phyloP scores from a whole-genome alignment of 2,888 invertebrate genomes.

The Tetheella fluctuosa region DNA sequence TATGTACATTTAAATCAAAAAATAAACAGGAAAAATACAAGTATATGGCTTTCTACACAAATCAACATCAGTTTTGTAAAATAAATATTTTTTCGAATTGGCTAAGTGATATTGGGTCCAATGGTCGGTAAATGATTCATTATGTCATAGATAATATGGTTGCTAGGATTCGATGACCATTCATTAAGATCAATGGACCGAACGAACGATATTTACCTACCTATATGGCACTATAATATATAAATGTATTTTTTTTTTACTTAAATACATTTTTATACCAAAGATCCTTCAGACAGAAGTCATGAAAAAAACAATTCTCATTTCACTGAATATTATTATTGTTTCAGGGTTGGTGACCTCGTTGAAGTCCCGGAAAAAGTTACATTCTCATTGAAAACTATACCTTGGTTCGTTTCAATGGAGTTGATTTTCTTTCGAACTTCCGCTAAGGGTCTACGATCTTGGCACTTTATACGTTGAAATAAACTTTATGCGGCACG shows the following conservation, averaged over 20 bases:
- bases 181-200: neutral
- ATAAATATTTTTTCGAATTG: neutral
- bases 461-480: neutral
- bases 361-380: conserved; percentile 24
- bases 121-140: neutral
- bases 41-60: too few relatives aligned
- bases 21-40: too few relatives aligned
- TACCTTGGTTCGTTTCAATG: conserved; percentile 14
- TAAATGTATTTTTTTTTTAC: too few relatives aligned
- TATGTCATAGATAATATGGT: neutral
- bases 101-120: neutral
- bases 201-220: neutral
- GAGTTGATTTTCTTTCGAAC: conserved; percentile 21
- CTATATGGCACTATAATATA: too few relatives aligned
- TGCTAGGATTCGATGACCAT: neutral
- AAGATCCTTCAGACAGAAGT: neutral
- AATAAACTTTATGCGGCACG: neutral
- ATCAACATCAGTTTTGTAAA: neutral
- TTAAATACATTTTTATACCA: too few relatives aligned
- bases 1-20: too few relatives aligned
- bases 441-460: neutral
- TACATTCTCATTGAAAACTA: conserved; percentile 23
- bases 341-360: conserved; percentile 37
- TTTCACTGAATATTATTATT: conserved; percentile 19
- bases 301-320: conserved; percentile 14